Percentiles rank a stretch among this genome's conserved stretches.
phyloP scores from a whole-genome alignment of 2,888 invertebrate species.

The Agrotis clavis region DNA sequence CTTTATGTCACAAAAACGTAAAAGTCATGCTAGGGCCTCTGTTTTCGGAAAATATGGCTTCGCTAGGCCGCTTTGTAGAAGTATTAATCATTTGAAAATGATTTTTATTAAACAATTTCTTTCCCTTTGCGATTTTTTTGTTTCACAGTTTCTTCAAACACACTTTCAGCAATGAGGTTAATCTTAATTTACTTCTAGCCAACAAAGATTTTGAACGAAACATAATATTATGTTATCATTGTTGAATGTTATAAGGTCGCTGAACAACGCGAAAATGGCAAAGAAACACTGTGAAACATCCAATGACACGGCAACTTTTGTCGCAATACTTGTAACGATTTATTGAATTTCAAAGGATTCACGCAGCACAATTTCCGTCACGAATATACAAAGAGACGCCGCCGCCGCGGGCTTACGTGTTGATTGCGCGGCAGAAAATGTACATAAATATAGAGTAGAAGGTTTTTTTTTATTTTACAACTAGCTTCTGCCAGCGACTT shows the following conservation, averaged over 20 bases:
- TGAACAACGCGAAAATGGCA: slow-evolving; percentile 16
- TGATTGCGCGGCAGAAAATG: slow-evolving; percentile 56
- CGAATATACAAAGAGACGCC: slow-evolving; percentile 62
- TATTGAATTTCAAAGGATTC: slow-evolving; percentile 62
- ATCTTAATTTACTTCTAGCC: background rate
- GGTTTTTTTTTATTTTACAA: slow-evolving; percentile 16
- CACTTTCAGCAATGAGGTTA: background rate
- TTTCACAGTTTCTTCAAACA: background rate
- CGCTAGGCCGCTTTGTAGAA: background rate
- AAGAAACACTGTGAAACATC: slow-evolving; percentile 17
- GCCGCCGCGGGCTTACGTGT: slow-evolving; percentile 58
- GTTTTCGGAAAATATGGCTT: background rate
- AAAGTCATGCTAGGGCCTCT: too few species aligned
- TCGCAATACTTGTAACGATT: slow-evolving; percentile 46
- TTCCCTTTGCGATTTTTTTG: background rate
- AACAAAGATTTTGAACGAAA: slow-evolving; percentile 26
- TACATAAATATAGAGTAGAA: slow-evolving; percentile 5
- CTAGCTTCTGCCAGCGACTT: too few species aligned
- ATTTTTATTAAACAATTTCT: slow-evolving; percentile 9
- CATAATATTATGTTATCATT: slow-evolving; percentile 24
- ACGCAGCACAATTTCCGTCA: slow-evolving; percentile 49
- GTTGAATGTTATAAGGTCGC: background rate
- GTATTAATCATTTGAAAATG: background rate
- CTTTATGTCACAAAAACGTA: too few species aligned
- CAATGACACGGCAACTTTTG: slow-evolving; percentile 31